A percentile compares a stretch with the other conserved stretches of the same genome.
Conservation (phyloP, 2,113 vertebrate species). For the Dicrurus megarhynchus region DNA sequence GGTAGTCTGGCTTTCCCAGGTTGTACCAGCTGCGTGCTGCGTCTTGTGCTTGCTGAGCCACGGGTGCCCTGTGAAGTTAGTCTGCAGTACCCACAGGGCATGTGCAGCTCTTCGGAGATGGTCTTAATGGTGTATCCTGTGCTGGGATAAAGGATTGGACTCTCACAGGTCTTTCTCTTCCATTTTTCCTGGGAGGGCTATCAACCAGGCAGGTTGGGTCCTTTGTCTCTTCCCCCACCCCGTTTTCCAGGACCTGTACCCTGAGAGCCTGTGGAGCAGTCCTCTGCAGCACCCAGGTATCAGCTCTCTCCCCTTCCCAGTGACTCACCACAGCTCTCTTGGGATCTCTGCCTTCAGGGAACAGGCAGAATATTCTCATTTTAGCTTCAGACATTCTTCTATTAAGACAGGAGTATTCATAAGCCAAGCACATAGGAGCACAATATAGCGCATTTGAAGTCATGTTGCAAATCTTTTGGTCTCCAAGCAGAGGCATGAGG, state of each 20-base stretch:
- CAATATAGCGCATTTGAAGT: neutral
- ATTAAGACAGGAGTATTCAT: neutral
- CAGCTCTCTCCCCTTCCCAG: neutral
- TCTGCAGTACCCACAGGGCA: neutral
- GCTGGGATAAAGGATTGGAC: neutral
- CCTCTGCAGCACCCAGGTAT: neutral
- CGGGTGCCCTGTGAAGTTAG: accelerated
- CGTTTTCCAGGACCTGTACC: neutral
- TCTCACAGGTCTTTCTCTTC: neutral
- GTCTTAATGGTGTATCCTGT: neutral
- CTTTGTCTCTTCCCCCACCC: neutral
- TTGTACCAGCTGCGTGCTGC: neutral
- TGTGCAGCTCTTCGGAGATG: accelerated
- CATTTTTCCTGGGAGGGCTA: neutral
- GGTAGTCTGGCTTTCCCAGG: neutral
- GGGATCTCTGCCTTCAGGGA: neutral
- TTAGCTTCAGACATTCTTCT: neutral
- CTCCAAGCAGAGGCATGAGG: neutral
- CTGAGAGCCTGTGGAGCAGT: accelerated
- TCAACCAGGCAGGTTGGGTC: neutral
- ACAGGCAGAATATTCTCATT: neutral
- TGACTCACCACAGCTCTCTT: neutral
- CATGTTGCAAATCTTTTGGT: neutral
- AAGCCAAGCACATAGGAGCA: neutral
- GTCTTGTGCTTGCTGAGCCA: neutral